These are phyloP conservation scores for Andricus quercusramuli DNA, from an alignment of 2,888 invertebrate species.

Conservation along the genomic window DNA sequence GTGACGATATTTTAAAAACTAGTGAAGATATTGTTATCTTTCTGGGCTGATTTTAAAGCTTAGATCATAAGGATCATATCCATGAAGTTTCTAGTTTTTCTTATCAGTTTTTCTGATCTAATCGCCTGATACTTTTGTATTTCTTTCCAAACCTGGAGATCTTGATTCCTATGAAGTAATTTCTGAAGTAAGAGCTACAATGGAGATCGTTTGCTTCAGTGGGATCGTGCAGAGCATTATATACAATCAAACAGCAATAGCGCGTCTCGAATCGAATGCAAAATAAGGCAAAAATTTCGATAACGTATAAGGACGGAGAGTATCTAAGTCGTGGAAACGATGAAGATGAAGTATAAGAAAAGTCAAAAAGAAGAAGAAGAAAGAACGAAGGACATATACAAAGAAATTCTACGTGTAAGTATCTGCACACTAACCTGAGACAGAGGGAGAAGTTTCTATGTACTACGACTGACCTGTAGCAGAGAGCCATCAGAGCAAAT, in stretches of 20 bases:
- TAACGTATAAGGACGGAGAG: conserved; percentile 40
- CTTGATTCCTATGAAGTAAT: not conserved
- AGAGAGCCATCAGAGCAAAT: conserved; percentile 99
- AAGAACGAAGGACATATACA: conserved; percentile 59
- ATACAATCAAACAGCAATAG: conserved; percentile 11
- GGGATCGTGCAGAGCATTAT: conserved; percentile 22
- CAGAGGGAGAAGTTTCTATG: conserved; percentile 99
- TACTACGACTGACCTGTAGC: conserved; percentile 99
- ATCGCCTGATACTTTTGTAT: no score
- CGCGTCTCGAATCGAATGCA: conserved; percentile 36
- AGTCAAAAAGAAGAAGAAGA: conserved; percentile 76
- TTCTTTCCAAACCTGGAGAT: not conserved
- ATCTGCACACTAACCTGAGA: conserved; percentile 98
- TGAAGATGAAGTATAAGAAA: conserved; percentile 47
- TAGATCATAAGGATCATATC: no score
- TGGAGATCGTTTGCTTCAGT: conserved; percentile 20
- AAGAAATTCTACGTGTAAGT: conserved; percentile 75
- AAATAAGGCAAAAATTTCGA: conserved; percentile 30
- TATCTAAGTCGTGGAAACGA: conserved; percentile 45
- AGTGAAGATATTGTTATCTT: no score
- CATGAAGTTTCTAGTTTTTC: no score
- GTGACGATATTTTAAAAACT: no score
- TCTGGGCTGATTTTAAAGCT: no score
- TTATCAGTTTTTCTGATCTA: no score
- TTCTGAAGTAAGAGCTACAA: not conserved